These are phyloP conservation scores for Crematogaster levior DNA, from an alignment of 2,888 invertebrate species.

Conservation along the genomic window DNA sequence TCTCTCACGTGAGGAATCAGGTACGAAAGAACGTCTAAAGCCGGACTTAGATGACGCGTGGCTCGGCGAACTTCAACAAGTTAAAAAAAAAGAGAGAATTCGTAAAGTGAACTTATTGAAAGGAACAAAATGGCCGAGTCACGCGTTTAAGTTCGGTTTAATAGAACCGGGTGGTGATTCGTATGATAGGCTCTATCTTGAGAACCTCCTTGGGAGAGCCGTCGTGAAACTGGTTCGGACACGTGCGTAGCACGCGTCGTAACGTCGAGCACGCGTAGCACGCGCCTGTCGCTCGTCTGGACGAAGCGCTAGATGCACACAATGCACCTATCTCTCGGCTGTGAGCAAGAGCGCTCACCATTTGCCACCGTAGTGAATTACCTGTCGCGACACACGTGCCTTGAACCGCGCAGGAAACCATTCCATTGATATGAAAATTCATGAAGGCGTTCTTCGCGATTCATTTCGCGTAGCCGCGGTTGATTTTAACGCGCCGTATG, in stretches of 20 bases:
- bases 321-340: conserved; percentile 25
- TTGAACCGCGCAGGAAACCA: neutral
- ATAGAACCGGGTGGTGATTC: no score
- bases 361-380: neutral
- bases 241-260: conserved; percentile 77
- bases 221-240: conserved; percentile 73
- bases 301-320: conserved; percentile 8
- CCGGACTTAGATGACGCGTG: no score
- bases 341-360: neutral
- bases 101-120: no score
- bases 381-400: neutral
- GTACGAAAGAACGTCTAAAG: no score
- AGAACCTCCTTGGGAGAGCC: conserved; percentile 41
- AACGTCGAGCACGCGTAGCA: conserved; percentile 63
- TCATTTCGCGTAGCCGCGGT: neutral
- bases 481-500: conserved; percentile 21
- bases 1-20: neutral
- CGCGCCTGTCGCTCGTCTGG: conserved; percentile 44
- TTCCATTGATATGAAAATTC: neutral
- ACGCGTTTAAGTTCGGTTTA: no score
- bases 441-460: neutral
- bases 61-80: no score
- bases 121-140: no score
- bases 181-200: neutral
- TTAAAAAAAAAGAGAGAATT: no score